Evolutionary conservation across 2,797 vertebrate species (phyloP).

Genomic region (Capromys pilorides): DNA sequence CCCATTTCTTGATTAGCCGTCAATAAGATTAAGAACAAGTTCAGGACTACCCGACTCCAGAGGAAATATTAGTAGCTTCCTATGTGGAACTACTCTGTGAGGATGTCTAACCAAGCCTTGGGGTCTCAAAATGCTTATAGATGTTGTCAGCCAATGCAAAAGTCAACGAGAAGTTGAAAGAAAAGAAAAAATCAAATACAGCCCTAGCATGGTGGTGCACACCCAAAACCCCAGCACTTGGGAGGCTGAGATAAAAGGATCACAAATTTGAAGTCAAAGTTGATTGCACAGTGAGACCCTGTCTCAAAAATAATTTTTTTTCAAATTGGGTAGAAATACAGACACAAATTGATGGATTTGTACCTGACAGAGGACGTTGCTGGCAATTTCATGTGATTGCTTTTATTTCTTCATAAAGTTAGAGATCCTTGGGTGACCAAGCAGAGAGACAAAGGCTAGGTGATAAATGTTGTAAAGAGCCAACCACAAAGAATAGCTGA

Average conservation of each 20-base stretch:
- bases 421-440: background rate
- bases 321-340: background rate
- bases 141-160: background rate
- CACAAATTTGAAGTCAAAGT: background rate
- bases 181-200: background rate
- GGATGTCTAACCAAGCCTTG: background rate
- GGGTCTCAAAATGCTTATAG: background rate
- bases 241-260: background rate
- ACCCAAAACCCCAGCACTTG: background rate
- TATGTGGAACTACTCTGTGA: background rate
- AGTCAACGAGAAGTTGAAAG: background rate
- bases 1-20: background rate
- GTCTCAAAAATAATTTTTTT: background rate
- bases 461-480: rapidly evolving
- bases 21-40: background rate
- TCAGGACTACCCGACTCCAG: background rate
- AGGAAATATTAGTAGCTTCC: background rate
- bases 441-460: background rate
- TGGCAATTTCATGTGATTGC: background rate
- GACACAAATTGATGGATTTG: background rate
- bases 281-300: background rate
- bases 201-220: background rate
- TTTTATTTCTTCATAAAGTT: conserved; percentile 16
- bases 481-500: too few relatives aligned
- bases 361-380: background rate